Evolutionary conservation across 2,113 vertebrate species (phyloP).

Genomic region (Suncus etruscus): DNA sequence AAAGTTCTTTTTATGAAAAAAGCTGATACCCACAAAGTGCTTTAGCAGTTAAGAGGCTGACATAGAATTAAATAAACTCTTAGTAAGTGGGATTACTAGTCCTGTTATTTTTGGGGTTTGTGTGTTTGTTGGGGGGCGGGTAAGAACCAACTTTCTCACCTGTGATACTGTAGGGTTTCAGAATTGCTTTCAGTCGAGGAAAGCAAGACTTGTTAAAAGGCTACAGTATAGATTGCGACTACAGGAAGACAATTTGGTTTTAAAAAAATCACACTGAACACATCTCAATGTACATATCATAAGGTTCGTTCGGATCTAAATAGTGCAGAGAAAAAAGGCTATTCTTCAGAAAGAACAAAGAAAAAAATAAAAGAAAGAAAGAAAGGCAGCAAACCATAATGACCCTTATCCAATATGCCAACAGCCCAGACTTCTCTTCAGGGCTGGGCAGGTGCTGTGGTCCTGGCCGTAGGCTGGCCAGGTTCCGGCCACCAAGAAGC

Average conservation of each 20-base stretch:
- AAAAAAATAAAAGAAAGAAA: conserved; percentile 80
- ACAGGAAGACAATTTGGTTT: conserved; percentile 95
- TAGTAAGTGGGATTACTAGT: conserved; percentile 82
- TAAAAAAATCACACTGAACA: conserved; percentile 95
- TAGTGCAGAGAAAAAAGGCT: no score
- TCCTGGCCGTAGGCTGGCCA: not conserved
- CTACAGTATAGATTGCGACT: no score
- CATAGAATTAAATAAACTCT: no score
- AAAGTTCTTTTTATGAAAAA: conserved; percentile 92
- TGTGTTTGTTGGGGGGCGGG: not conserved
- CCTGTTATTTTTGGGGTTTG: conserved; percentile 89
- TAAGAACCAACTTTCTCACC: conserved; percentile 84
- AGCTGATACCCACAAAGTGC: conserved; percentile 91
- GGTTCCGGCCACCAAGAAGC: conserved; percentile 80
- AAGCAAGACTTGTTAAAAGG: no score
- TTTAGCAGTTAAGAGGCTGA: conserved; percentile 90
- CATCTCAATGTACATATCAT: conserved; percentile 93
- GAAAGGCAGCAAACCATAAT: conserved; percentile 91
- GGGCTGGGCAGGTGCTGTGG: conserved; percentile 78
- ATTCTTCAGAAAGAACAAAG: conserved; percentile 86
- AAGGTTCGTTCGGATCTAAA: conserved; percentile 94
- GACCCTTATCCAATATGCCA: conserved; percentile 90
- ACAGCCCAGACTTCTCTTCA: conserved; percentile 84
- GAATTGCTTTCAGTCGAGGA: no score
- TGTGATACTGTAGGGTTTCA: no score